Base-by-base conservation (phyloP, 2,797 vertebrate genomes). In the Anguilla anguilla region DNA sequence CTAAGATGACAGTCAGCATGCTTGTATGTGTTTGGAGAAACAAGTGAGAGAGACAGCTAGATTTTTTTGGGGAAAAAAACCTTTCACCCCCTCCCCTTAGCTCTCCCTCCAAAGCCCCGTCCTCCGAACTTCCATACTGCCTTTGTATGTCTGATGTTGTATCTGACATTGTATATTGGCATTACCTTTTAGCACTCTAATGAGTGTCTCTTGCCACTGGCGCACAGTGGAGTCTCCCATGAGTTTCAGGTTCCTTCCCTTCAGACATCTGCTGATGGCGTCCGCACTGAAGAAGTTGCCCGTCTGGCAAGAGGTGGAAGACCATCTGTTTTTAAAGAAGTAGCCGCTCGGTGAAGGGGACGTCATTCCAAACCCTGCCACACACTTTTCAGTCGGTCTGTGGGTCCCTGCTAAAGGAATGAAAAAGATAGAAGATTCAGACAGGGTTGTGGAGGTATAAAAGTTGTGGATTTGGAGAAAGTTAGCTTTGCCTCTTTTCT, bases 201-300 rank as follows among this genome's bases (percentile, higher is more conserved):
- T 19, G 1, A 83, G 19, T 69, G 67, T 46, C 6, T 84, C 59
- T n/a, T 84, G n/a, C 86, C 86, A 87, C 61, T 84, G 86, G 6
- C 86, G 81, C 25, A 69, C 35, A 3, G 86, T 87, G 17, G 86
- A 87, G n/a, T 87, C 86, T 9, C 86, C 86, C 22, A 57, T 22
- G 5, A 87, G 35, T 43, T 67, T 35, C 7, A 87, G n/a, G 28
- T 0, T 83, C 46, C 72, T 87, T 3, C 81, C 86, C 81, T 84
- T 61, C 31, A 87, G 74, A 15, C 86, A 87, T 31, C 59, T 61
- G 61, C 46, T 51, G 10, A 87, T 84, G 22, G 28, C 53, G 1
- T 67, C 39, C 31, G 22, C 43, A 87, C 22, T 72, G 15, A 49
- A n/a, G 86, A 87, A 87, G 19, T n/a, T 83, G 13, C 79, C 51